These are phyloP conservation scores for Crotophaga sulcirostris DNA, from an alignment of 2,113 vertebrate genomes.

Conservation along the genomic window DNA sequence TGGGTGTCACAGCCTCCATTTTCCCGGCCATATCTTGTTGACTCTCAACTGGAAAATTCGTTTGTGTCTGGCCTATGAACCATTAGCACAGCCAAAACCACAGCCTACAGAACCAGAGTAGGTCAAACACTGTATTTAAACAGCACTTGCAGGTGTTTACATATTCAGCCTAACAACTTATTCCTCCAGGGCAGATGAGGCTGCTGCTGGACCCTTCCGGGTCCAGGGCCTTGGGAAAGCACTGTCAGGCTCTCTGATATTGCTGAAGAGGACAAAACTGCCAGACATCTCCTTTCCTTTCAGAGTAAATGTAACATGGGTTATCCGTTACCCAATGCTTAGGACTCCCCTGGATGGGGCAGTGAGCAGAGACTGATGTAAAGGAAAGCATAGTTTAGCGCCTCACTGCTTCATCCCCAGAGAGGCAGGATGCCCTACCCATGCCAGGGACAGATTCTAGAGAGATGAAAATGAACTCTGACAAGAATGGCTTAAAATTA, in stretches of 20 bases:
- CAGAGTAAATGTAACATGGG: background rate
- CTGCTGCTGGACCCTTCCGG: background rate
- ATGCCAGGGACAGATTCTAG: background rate
- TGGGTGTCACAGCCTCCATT: background rate
- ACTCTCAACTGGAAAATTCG: background rate
- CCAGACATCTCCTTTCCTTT: background rate
- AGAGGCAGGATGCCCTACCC: background rate
- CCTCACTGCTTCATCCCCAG: background rate
- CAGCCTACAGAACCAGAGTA: background rate
- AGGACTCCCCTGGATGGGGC: background rate
- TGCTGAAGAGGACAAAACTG: background rate
- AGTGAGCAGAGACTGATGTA: background rate
- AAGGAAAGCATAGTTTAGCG: background rate
- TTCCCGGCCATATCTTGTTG: background rate
- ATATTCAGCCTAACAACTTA: background rate
- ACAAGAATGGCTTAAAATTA: background rate
- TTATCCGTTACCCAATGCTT: background rate
- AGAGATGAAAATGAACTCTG: background rate
- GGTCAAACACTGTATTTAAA: background rate
- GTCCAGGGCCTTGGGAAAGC: background rate
- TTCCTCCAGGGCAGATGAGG: background rate
- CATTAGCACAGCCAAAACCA: background rate
- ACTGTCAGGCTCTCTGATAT: background rate
- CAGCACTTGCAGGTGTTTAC: background rate
- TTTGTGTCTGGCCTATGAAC: background rate